Base-by-base conservation (phyloP, 2,888 invertebrate genomes). In the Flexamia atlantica region DNA sequence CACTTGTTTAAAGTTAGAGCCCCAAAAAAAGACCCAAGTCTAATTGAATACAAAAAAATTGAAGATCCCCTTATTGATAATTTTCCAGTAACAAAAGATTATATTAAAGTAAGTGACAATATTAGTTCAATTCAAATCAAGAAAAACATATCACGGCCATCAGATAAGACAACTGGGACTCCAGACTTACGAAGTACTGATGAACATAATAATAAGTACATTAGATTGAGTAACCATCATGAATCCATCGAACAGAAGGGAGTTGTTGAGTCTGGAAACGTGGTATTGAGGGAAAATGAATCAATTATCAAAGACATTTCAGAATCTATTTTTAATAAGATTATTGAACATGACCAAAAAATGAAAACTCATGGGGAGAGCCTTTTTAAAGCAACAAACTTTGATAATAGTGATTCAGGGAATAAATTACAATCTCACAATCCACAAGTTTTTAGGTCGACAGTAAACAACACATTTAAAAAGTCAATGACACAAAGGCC, bases 41-140 rank as follows among this genome's bases (percentile, higher is more conserved):
- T 14, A 64, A 64, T 64, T 28, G 64, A 30, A 64, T 64, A 64
- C 28, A 72, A 36, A 14, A 12, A 46, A 23, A 46, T 46, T 28
- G 10, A 76, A 28, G 50, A 42, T 28, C 46, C 46, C 9, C 46
- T 76, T 12, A 25, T 28, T 25, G 74, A 76, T 20, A 17, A 46
- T 28, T 76, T 50, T 46, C 74, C 74, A 46, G 74, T 76, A 17
- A 76, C 12, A 23, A 76, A 76, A 28, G 74, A 76, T 46, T 76
- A 76, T 46, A 76, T 76, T 9, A 76, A 76, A 76, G 25, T 76
- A 25, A 46, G 46, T 72, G 68, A 68, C 7, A 70, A 70, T 32
- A 23, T 12, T 10, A 64, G 30, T 64, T 64, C 64, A 64, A 57
- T 57, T 23, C 20, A 23, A 20, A 64, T 14, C 28, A 64, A 25